Conservation (phyloP, 1,140 invertebrate species). For the Apis florea region DNA sequence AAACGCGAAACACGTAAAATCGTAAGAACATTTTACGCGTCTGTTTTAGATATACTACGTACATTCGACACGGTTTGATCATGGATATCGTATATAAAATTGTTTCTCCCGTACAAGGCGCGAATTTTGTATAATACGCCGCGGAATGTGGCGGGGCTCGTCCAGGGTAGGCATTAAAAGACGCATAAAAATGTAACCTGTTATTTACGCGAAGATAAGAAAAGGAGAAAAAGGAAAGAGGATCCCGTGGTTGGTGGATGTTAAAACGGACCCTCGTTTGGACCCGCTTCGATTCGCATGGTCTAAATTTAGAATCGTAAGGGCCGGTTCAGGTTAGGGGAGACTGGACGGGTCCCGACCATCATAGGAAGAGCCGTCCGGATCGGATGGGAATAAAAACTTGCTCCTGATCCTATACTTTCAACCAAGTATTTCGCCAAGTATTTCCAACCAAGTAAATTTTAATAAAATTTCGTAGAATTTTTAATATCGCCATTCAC, state of each 20-base stretch:
- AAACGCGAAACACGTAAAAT: too few species aligned
- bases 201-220: slow-evolving; percentile 58
- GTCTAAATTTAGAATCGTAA: slow-evolving; percentile 66
- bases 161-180: slow-evolving; percentile 53
- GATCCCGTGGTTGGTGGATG: slow-evolving; percentile 24
- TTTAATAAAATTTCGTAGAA: background rate
- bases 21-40: background rate
- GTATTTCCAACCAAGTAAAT: slow-evolving; percentile 9
- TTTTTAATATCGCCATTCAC: background rate
- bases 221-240: slow-evolving; percentile 37
- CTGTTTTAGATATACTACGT: background rate
- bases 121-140: background rate
- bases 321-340: slow-evolving; percentile 49
- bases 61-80: background rate
- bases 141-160: slow-evolving; percentile 15
- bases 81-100: slow-evolving; percentile 42
- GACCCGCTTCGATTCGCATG: slow-evolving; percentile 57
- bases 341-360: background rate
- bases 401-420: slow-evolving; percentile 5
- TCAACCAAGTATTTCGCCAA: background rate
- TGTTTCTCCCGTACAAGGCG: background rate
- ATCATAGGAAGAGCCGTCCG: slow-evolving; percentile 7
- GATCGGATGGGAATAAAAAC: background rate
- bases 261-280: slow-evolving; percentile 47
- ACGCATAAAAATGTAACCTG: slow-evolving; percentile 66